Conservation (phyloP, 2,888 invertebrate species). For the Microdon myrmicae region DNA sequence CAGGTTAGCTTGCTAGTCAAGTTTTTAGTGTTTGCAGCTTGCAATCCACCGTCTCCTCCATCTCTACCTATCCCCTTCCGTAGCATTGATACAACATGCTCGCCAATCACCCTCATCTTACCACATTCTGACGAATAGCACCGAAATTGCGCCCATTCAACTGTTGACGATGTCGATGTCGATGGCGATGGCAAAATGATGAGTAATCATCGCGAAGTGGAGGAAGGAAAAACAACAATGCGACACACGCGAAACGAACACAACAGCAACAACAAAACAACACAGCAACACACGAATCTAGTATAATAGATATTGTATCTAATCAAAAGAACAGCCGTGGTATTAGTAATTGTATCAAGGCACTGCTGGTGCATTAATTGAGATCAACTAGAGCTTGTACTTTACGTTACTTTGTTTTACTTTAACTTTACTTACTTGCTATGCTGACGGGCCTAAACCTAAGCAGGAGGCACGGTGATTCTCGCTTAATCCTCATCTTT, state of each 20-base stretch:
- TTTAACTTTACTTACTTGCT: constrained; percentile 55
- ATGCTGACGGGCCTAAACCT: constrained; percentile 70
- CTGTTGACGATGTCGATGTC: constrained; percentile 44
- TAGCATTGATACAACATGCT: constrained; percentile 30
- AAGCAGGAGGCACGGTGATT: constrained; percentile 73
- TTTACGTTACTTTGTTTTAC: constrained; percentile 1
- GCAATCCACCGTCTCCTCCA: constrained; percentile 29
- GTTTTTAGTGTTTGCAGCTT: constrained; percentile 20
- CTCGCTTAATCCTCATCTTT: constrained; percentile 75
- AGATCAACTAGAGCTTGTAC: no score
- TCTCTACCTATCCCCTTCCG: constrained; percentile 45
- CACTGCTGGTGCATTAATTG: constrained; percentile 13
- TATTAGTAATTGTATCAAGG: constrained; percentile 15
- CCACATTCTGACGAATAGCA: constrained; percentile 38
- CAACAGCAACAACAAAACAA: constrained; percentile 25
- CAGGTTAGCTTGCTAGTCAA: constrained; percentile 1
- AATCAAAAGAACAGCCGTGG: constrained; percentile 6
- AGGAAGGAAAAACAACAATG: constrained; percentile 27
- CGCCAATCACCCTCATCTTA: constrained; percentile 28
- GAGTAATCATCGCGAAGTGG: constrained; percentile 49
- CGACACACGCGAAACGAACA: constrained; percentile 10
- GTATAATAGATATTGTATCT: no score
- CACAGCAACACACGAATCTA: constrained; percentile 52
- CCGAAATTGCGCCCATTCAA: constrained; percentile 47
- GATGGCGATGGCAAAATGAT: constrained; percentile 48